phyloP scores from a whole-genome alignment of 2,797 vertebrate species.

The Chaetodon trifasciatus region DNA sequence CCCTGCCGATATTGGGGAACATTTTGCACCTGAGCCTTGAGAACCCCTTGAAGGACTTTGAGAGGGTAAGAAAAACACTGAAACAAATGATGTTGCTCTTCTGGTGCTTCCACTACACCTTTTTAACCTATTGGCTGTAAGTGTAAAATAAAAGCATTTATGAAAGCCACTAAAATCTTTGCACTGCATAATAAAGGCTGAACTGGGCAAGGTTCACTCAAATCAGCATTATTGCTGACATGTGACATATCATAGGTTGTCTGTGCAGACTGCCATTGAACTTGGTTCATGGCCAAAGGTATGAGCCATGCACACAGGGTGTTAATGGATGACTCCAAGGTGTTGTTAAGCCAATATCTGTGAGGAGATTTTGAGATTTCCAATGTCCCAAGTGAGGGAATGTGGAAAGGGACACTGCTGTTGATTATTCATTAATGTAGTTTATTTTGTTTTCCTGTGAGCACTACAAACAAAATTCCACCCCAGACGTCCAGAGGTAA shows the following conservation, averaged over 20 bases:
- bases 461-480: not conserved
- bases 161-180: too few species aligned
- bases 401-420: not conserved
- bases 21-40: conserved; percentile 59
- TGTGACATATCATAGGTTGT: not conserved
- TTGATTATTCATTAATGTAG: not conserved
- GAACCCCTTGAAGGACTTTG: conserved; percentile 73
- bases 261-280: not conserved
- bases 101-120: not conserved
- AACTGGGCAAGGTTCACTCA: not conserved
- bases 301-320: not conserved
- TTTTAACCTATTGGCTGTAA: not conserved
- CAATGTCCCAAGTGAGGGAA: too few species aligned
- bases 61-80: conserved; percentile 53
- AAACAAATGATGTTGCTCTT: too few species aligned
- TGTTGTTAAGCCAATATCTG: not conserved
- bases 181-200: too few species aligned
- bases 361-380: too few species aligned
- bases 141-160: not conserved
- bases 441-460: not conserved
- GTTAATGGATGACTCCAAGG: not conserved
- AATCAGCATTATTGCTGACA: not conserved
- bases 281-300: not conserved
- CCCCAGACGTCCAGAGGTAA: not conserved
- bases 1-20: conserved; percentile 69